A percentile compares a stretch with the other conserved stretches of the same genome.
Evolutionary conservation across 2,888 invertebrate species (phyloP).

Genomic region (Alviniconcha strummeri): DNA sequence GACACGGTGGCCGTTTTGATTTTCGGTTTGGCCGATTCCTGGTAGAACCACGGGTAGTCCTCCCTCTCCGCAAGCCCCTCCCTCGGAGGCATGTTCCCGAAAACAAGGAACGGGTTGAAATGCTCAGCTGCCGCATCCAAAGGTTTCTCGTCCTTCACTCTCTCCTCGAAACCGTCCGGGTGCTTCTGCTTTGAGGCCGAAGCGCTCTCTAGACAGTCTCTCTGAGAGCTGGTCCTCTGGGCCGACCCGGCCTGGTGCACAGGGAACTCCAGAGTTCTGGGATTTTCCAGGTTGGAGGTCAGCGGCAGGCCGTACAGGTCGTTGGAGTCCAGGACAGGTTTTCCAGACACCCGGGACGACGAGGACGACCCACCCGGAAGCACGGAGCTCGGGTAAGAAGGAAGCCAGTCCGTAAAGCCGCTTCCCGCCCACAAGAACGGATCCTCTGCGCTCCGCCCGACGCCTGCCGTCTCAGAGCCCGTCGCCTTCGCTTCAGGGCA

Average conservation of each 20-base stretch:
- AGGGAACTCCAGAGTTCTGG: neutral
- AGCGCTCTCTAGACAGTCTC: too few species aligned
- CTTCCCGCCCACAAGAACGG: conserved; percentile 21
- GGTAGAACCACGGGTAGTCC: neutral
- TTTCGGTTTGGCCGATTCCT: neutral
- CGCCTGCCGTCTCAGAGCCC: neutral
- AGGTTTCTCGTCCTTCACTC: neutral
- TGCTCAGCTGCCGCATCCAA: neutral
- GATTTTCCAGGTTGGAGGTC: neutral
- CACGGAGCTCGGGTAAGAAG: neutral
- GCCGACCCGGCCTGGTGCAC: neutral
- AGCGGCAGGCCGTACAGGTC: neutral
- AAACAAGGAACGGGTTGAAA: neutral
- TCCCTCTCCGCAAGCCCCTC: neutral
- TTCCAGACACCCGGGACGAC: conserved; percentile 3
- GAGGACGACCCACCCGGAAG: too few species aligned
- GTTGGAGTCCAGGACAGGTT: conserved; percentile 5
- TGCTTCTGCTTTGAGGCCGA: too few species aligned
- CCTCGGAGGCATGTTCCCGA: neutral
- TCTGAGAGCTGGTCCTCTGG: too few species aligned
- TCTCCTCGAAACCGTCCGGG: neutral
- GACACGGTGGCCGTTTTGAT: conserved; percentile 10
- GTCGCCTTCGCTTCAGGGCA: neutral
- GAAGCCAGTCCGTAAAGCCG: conserved; percentile 2
- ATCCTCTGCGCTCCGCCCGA: neutral